Conservation (phyloP, 2,797 vertebrate species). For the Halcyon chelicuti region DNA sequence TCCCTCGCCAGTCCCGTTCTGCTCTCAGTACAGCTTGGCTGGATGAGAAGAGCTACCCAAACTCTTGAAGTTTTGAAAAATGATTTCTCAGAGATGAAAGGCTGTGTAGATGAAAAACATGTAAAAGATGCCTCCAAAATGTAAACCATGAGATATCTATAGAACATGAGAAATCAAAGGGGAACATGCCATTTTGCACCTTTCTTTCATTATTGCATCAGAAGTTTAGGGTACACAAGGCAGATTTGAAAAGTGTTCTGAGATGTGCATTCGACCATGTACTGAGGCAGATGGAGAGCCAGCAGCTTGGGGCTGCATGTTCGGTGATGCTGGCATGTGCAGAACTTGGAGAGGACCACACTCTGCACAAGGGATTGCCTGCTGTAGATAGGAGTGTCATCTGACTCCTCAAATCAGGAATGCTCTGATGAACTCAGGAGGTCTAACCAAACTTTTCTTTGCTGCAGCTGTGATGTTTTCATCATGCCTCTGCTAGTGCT, state of each 20-base stretch:
- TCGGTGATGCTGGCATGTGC: background rate
- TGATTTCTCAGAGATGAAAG: background rate
- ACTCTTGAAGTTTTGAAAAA: background rate
- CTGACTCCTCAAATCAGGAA: conserved; percentile 12
- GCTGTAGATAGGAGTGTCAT: background rate
- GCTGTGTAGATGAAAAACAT: background rate
- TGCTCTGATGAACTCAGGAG: conserved; percentile 45
- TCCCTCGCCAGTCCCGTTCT: background rate
- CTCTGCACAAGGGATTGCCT: background rate
- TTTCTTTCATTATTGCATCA: background rate
- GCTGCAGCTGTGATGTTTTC: conserved; percentile 59
- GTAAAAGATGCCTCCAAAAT: background rate
- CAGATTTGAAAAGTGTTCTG: background rate
- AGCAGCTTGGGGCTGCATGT: background rate
- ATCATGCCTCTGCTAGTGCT: conserved; percentile 21
- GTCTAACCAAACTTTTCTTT: conserved; percentile 48
- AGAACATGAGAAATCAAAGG: background rate
- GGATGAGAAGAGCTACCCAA: background rate
- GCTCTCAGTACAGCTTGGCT: background rate
- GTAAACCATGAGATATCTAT: background rate
- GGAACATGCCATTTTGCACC: background rate
- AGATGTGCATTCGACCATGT: background rate
- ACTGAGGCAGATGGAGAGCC: background rate
- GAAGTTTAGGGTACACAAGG: background rate
- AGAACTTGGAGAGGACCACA: background rate